phyloP scores from a whole-genome alignment of 2,888 invertebrate genomes.

The Strigamia crassipes region DNA sequence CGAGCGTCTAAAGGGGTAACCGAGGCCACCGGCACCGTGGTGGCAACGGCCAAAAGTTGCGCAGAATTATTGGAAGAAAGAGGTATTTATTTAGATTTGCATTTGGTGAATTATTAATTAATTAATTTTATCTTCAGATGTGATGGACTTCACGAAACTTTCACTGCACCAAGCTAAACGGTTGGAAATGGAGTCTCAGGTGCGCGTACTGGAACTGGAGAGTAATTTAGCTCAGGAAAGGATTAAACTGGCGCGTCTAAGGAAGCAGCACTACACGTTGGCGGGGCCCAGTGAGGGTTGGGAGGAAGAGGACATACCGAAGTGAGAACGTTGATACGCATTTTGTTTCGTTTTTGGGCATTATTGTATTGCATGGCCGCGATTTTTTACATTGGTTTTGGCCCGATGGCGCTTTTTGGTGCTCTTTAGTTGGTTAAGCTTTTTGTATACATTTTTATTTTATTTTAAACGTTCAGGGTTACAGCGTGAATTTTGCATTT shows the following conservation, averaged over 20 bases:
- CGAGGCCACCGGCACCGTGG: conserved; percentile 86
- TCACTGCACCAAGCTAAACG: conserved; percentile 93
- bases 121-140: conserved; percentile 65
- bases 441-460: background rate
- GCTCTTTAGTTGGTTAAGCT: background rate
- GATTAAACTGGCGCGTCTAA: conserved; percentile 77
- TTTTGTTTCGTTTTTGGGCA: background rate
- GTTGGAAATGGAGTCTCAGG: conserved; percentile 89
- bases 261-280: conserved; percentile 89
- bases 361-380: background rate
- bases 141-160: conserved; percentile 85
- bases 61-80: conserved; percentile 82
- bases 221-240: conserved; percentile 87
- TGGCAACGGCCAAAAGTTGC: conserved; percentile 91
- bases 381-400: background rate
- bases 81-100: conserved; percentile 61
- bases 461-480: background rate
- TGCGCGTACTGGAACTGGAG: conserved; percentile 86
- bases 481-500: conserved; percentile 5
- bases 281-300: conserved; percentile 63
- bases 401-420: background rate
- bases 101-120: background rate
- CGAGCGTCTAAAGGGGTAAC: conserved; percentile 87
- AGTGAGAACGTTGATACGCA: background rate
- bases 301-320: conserved; percentile 51